Base-by-base conservation (phyloP, 2,113 vertebrate genomes). In the Asarcornis scutulata region DNA sequence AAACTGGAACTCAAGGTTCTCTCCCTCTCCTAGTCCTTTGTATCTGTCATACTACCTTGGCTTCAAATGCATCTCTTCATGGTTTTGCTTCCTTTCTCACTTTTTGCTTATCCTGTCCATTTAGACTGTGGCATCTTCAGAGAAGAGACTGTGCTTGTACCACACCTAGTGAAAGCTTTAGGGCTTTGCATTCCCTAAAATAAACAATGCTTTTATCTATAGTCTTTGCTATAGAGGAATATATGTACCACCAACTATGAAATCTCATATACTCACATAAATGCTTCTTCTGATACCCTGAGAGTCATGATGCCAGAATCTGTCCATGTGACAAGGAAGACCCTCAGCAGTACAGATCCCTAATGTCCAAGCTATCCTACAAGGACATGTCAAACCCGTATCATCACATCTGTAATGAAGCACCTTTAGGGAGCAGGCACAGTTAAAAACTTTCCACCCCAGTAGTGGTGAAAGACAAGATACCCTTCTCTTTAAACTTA, bases 401-500 rank as follows among this genome's bases (percentile, higher is more conserved):
- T 63, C 44, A 88, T 84, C 83, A 93, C 50, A 83, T n/a, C 46
- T 22, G 63, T 55, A 89, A 89, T 0, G 1, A 92, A 94, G 86
- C 71, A 92, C 81, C 71, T 92, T 92, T 73, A 79, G 74, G 81
- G 86, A 96, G 73, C 59, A 92, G 36, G 77, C 91, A 89, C 74
- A 93, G 92, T 89, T 91, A 94, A 95, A 95, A 91, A 84, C 88
- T 90, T 91, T 89, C 86, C 88, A 89, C 63, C 83, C 77, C 44
- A 87, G 62, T 5, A 73, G 86, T 87, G 95, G 92, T 93, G 86
- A 97, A 96, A 97, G 96, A 97, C 94, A 97, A 96, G 96, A 97
- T 94, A 95, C 78, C 86, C 95, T 95, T 80, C 91, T 94, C 92
- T 97, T 96, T 89, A 95, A 96, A 97, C 93, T 96, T 97, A 97